Conservation (phyloP, 1,140 invertebrate species). For the Zaprionus africanus region DNA sequence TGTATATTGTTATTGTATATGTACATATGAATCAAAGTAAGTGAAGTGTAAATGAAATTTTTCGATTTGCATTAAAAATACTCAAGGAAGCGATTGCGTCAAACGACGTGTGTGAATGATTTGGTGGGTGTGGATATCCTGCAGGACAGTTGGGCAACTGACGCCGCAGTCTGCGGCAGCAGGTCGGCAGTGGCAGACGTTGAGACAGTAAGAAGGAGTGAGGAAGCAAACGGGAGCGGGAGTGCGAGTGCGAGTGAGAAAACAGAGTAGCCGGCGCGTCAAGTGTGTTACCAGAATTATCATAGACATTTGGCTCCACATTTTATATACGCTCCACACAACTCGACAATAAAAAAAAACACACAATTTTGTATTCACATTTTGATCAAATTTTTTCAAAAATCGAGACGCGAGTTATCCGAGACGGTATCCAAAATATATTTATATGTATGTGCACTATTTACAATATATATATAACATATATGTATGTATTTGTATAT, state of each 20-base stretch:
- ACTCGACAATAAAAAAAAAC: constrained; percentile 49
- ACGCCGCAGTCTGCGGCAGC: constrained; percentile 1
- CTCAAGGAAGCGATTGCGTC: background rate
- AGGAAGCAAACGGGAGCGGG: background rate
- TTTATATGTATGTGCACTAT: constrained; percentile 12
- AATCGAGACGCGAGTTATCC: constrained; percentile 44
- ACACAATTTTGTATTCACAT: constrained; percentile 48
- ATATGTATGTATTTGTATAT: constrained; percentile 21
- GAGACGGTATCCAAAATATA: constrained; percentile 31
- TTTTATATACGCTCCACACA: constrained; percentile 68
- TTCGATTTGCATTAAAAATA: background rate
- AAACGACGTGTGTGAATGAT: background rate
- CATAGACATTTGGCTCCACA: constrained; percentile 44
- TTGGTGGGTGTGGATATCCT: background rate
- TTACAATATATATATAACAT: constrained; percentile 11
- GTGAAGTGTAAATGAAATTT: background rate
- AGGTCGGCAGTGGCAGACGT: background rate
- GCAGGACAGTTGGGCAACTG: background rate
- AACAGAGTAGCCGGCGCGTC: constrained; percentile 28
- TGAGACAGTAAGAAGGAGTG: background rate
- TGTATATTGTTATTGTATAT: no score
- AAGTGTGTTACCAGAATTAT: constrained; percentile 25
- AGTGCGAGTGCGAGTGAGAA: background rate
- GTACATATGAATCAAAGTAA: background rate
- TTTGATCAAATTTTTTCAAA: constrained; percentile 39